Evolutionary conservation across 2,888 invertebrate genomes (phyloP).

Genomic region (Silvanus unidentatus): DNA sequence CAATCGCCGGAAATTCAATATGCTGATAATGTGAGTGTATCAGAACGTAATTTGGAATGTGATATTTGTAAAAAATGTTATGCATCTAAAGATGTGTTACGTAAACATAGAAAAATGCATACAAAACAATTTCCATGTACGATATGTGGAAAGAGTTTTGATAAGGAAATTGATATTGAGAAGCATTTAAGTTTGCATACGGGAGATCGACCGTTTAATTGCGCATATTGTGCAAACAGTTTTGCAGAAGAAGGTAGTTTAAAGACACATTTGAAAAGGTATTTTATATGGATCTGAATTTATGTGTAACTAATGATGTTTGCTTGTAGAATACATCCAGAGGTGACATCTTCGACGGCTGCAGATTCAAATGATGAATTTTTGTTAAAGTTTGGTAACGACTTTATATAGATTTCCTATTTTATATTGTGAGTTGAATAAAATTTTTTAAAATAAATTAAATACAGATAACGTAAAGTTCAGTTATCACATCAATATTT

Average conservation of each 20-base stretch:
- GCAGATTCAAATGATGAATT: too few species aligned
- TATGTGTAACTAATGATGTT: too few species aligned
- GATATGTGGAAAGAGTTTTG: constrained; percentile 55
- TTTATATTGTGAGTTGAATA: too few species aligned
- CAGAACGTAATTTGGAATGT: constrained; percentile 25
- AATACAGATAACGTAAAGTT: too few species aligned
- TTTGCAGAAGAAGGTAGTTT: constrained; percentile 58
- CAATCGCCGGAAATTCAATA: too few species aligned
- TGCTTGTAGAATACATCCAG: too few species aligned
- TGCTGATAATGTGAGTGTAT: constrained; percentile 2
- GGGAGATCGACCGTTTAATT: constrained; percentile 52
- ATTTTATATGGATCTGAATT: too few species aligned
- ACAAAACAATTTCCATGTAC: constrained; percentile 54
- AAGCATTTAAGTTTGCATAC: constrained; percentile 56
- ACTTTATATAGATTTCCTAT: too few species aligned
- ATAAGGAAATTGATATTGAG: constrained; percentile 55
- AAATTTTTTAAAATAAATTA: too few species aligned
- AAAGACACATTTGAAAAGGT: constrained; percentile 55
- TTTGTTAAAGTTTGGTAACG: too few species aligned
- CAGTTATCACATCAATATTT: too few species aligned
- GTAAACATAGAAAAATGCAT: constrained; percentile 46
- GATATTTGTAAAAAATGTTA: constrained; percentile 39
- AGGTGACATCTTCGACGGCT: too few species aligned
- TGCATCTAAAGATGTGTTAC: constrained; percentile 36
- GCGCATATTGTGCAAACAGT: constrained; percentile 54